phyloP scores from a whole-genome alignment of 2,888 invertebrate species.

The Idaea biselata region DNA sequence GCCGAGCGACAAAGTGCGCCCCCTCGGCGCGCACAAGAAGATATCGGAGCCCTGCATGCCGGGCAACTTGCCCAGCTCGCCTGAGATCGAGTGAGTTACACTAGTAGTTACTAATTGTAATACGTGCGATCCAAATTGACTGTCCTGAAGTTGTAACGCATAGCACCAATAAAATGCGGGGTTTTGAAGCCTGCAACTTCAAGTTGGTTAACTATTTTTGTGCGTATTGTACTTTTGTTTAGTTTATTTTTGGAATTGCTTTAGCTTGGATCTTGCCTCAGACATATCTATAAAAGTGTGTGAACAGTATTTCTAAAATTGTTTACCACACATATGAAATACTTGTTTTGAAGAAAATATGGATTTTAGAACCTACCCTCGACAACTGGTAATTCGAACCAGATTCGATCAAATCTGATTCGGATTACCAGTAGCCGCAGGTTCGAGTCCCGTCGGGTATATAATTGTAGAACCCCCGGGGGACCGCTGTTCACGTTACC shows the following conservation, averaged over 20 bases:
- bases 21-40: conserved; percentile 62
- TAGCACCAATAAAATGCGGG: too few species aligned
- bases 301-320: background rate
- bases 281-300: background rate
- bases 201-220: background rate
- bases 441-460: too few species aligned
- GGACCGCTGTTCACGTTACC: too few species aligned
- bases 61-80: conserved; percentile 83
- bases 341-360: too few species aligned
- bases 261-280: background rate
- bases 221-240: background rate
- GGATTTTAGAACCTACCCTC: too few species aligned
- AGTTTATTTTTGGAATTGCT: background rate
- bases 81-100: conserved; percentile 84
- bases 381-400: too few species aligned
- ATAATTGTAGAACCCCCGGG: too few species aligned
- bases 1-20: conserved; percentile 86
- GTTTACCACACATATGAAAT: too few species aligned
- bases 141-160: background rate
- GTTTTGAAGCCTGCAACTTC: background rate
- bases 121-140: background rate
- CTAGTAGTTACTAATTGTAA: background rate
- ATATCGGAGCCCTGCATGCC: conserved; percentile 79
- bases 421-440: too few species aligned
- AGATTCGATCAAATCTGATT: too few species aligned